Conservation (phyloP, 2,113 vertebrate genomes). For the Nesoenas mayeri region DNA sequence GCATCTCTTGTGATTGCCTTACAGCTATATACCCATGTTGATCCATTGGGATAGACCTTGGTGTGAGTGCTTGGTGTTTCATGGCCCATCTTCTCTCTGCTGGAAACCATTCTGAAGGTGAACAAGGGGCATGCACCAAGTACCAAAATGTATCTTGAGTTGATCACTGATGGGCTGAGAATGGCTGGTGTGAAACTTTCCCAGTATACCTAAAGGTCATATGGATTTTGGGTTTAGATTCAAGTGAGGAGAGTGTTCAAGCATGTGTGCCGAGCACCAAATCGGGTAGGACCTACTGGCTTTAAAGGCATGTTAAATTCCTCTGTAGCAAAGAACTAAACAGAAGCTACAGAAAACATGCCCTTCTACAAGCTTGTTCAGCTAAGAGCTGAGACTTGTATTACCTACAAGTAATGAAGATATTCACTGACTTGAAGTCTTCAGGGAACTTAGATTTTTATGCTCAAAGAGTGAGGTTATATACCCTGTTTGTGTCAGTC, state of each 20-base stretch:
- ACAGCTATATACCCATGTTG: neutral
- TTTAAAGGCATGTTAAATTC: fast-evolving
- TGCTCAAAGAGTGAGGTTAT: neutral
- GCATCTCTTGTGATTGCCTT: neutral
- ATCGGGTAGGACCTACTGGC: neutral
- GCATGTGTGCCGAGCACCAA: neutral
- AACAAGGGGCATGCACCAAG: fast-evolving
- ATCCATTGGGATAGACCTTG: neutral
- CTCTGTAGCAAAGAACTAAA: neutral
- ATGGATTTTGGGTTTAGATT: neutral
- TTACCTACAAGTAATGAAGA: neutral
- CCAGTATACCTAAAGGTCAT: neutral
- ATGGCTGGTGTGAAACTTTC: neutral
- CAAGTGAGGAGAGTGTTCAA: neutral
- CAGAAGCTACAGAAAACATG: neutral
- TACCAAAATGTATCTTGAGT: neutral
- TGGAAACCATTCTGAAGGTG: neutral
- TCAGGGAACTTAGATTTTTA: neutral
- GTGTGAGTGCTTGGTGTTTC: neutral
- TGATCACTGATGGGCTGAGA: fast-evolving
- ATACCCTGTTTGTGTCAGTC: neutral
- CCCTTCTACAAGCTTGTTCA: neutral
- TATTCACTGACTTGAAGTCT: neutral
- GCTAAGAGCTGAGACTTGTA: neutral
- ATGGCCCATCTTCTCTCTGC: neutral